Base-by-base conservation (phyloP, 2,888 invertebrate genomes). In the Lagria hirta region DNA sequence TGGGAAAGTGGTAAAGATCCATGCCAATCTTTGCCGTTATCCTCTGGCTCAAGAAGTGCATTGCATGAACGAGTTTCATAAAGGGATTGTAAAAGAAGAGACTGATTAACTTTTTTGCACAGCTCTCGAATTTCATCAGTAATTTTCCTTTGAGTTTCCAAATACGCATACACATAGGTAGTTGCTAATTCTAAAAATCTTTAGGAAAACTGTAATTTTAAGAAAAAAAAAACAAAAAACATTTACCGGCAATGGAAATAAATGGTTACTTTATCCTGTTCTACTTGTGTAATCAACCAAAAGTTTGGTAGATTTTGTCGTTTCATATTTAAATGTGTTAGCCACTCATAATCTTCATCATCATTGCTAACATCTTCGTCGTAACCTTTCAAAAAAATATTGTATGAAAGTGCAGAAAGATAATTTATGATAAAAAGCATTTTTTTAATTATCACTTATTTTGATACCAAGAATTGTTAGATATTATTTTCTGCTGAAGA, bases 91-190 rank as follows among this genome's bases (percentile, higher is more conserved):
- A 88, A 70, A 10, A 88, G 69, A 43, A 86, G 69, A 40, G 78
- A 79, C 68, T 86, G 82, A 69, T 86, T 86, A 3, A 86, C 83
- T 49, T 75, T 72, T 46, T 80, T 79, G 56, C 82, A 83, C 13
- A 81, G 74, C 37, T 74, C 72, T 54, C 74, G 75, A 46, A 84
- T 78, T 38, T 77, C 77, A 17, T 73, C 70, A 3, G 80, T 73
- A 3, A 81, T 73, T 37, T 68, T 69, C 49, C 73, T 70, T 47
- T 78, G 77, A 1, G 78, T 72, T 51, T 75, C 72, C 44, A 72
- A 66, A 54, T 79, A 80, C 35, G 70, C 63, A 16, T 71, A 72
- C 8, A 79, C 77, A 58, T 76, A 76, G 8, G 71, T 67, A 1
- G 76, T 74, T 8, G 72, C 68, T 22, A 78, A 64, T 60, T 79